These are phyloP conservation scores for Chitala chitala DNA, from an alignment of 2,113 vertebrate genomes.

Conservation along the genomic window DNA sequence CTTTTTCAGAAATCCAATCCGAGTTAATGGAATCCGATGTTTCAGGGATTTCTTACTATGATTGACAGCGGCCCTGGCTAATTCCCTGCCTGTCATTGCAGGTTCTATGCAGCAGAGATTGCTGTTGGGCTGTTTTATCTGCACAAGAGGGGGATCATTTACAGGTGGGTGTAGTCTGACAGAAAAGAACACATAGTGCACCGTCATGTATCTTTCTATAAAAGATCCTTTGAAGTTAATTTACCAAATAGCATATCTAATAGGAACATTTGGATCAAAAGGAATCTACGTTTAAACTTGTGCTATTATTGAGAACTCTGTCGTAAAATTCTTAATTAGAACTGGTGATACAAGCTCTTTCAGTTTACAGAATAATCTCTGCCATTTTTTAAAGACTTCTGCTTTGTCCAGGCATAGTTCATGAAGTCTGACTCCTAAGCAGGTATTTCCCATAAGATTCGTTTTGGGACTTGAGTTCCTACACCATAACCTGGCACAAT, in stretches of 20 bases:
- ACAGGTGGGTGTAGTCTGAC: conserved; percentile 70
- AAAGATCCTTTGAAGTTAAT: too few relatives aligned
- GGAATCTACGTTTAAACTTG: too few relatives aligned
- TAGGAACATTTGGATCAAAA: too few relatives aligned
- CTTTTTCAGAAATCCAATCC: background rate
- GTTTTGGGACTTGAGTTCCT: background rate
- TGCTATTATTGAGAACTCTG: too few relatives aligned
- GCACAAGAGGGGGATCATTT: conserved; percentile 91
- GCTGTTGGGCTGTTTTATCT: conserved; percentile 93
- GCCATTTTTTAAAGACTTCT: too few relatives aligned
- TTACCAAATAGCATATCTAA: too few relatives aligned
- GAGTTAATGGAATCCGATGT: conserved; percentile 5
- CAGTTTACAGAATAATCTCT: too few relatives aligned
- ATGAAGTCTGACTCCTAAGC: too few relatives aligned
- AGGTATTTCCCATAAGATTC: background rate
- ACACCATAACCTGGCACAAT: background rate
- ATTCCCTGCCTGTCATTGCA: conserved; percentile 37
- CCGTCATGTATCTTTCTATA: background rate
- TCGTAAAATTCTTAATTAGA: too few relatives aligned
- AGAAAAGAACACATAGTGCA: background rate
- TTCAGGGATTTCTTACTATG: background rate
- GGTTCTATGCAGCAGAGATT: conserved; percentile 96
- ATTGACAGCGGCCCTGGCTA: conserved; percentile 5
- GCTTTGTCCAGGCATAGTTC: too few relatives aligned
- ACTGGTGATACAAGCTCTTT: too few relatives aligned